phyloP scores from a whole-genome alignment of 2,888 invertebrate species.

The Panopea generosa region DNA sequence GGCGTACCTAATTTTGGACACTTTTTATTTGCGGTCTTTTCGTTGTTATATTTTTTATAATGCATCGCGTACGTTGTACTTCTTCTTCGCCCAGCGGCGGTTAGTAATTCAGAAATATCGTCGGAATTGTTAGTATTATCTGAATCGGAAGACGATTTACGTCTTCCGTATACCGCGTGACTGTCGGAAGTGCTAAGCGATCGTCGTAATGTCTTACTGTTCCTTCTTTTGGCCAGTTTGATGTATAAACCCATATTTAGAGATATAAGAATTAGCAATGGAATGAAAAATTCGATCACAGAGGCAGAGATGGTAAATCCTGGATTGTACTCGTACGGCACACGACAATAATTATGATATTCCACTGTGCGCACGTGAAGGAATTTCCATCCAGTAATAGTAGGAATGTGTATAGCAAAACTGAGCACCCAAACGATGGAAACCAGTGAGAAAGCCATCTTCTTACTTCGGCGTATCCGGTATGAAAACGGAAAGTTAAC shows the following conservation, averaged over 20 bases:
- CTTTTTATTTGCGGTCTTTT: too few species aligned
- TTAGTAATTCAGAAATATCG: conserved; percentile 20
- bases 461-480: conserved; percentile 71
- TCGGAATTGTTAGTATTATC: conserved; percentile 42
- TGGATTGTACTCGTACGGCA: conserved; percentile 67
- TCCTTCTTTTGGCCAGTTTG: conserved; percentile 73
- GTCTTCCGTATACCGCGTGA: conserved; percentile 67
- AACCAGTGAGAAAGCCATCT: conserved; percentile 66
- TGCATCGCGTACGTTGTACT: too few species aligned
- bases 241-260: conserved; percentile 76
- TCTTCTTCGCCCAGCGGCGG: not conserved
- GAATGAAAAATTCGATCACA: conserved; percentile 71
- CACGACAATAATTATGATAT: conserved; percentile 43
- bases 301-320: conserved; percentile 64
- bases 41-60: too few species aligned
- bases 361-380: conserved; percentile 37
- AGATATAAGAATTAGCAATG: conserved; percentile 68
- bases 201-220: conserved; percentile 76
- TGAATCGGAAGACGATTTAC: conserved; percentile 70
- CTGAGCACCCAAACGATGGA: conserved; percentile 70
- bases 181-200: conserved; percentile 75
- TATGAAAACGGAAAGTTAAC: conserved; percentile 80
- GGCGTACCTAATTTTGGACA: too few species aligned
- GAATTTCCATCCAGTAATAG: conserved; percentile 70
- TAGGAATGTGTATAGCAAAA: conserved; percentile 70